A percentile compares a stretch with the other conserved stretches of the same genome.
Conservation (phyloP, 2,797 vertebrate species). For the Limnodromus scolopaceus region DNA sequence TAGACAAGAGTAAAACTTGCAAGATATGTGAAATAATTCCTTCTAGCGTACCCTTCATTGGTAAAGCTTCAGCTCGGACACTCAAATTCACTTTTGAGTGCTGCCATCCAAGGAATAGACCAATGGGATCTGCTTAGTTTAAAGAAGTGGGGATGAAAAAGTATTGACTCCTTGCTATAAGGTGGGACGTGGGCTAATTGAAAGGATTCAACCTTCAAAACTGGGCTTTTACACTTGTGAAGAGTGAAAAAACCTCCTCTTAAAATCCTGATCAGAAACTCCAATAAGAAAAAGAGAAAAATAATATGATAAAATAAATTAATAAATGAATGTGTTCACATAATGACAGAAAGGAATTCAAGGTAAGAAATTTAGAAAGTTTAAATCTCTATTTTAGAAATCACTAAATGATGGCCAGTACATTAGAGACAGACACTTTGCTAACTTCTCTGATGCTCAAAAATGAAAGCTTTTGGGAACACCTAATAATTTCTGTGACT, state of each 20-base stretch:
- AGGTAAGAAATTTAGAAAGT: background rate
- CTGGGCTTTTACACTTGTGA: background rate
- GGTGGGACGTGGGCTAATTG: background rate
- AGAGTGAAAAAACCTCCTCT: background rate
- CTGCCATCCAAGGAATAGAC: background rate
- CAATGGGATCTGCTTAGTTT: background rate
- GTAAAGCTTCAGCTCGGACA: background rate
- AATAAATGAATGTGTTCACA: background rate
- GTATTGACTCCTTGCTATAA: background rate
- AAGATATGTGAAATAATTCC: background rate
- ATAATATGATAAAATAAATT: background rate
- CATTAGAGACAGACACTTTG: background rate
- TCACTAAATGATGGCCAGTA: background rate
- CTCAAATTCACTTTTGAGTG: background rate
- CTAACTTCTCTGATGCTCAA: background rate
- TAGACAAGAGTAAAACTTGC: background rate
- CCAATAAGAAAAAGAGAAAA: background rate
- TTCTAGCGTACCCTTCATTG: background rate
- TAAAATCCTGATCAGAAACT: background rate
- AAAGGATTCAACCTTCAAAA: background rate
- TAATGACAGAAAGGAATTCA: background rate
- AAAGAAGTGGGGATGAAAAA: background rate
- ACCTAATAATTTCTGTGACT: background rate
- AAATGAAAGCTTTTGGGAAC: background rate
- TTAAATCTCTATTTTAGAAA: background rate